phyloP scores from a whole-genome alignment of 2,113 vertebrate species.

The Campylomormyrus numenius region DNA sequence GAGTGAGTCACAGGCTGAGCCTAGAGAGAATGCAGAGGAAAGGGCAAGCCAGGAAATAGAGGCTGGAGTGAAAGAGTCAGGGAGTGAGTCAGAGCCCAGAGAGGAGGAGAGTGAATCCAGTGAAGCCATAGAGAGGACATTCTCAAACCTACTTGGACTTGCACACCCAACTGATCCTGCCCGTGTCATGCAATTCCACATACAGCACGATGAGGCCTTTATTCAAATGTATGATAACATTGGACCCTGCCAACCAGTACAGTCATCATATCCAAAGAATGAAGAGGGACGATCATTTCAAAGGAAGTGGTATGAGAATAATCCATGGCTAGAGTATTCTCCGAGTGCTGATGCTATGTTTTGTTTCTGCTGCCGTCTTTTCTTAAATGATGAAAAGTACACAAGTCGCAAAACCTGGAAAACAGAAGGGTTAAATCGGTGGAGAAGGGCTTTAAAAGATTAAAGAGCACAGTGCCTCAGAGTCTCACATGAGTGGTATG shows the following conservation, averaged over 20 bases:
- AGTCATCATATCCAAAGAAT: background rate
- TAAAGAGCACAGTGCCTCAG: background rate
- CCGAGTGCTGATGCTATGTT: slow-evolving; percentile 10
- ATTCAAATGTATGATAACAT: background rate
- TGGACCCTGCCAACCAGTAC: background rate
- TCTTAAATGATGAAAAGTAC: slow-evolving; percentile 1
- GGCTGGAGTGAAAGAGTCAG: too few species aligned
- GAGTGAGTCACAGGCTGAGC: too few species aligned
- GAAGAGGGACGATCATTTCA: background rate
- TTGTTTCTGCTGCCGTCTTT: slow-evolving; percentile 17
- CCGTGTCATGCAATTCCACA: too few species aligned
- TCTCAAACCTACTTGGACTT: too few species aligned
- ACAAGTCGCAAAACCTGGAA: background rate
- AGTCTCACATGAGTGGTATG: slow-evolving; percentile 11
- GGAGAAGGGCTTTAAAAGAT: background rate
- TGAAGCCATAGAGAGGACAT: too few species aligned
- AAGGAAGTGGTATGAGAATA: background rate
- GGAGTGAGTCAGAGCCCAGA: too few species aligned
- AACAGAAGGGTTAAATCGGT: slow-evolving; percentile 6
- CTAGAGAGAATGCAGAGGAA: too few species aligned
- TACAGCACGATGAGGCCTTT: background rate
- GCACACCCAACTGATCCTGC: too few species aligned
- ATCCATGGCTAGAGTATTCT: slow-evolving; percentile 17
- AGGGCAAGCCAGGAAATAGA: too few species aligned
- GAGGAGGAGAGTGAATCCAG: too few species aligned